Conservation (phyloP, 2,113 vertebrate genomes). For the Hyla sarda region DNA sequence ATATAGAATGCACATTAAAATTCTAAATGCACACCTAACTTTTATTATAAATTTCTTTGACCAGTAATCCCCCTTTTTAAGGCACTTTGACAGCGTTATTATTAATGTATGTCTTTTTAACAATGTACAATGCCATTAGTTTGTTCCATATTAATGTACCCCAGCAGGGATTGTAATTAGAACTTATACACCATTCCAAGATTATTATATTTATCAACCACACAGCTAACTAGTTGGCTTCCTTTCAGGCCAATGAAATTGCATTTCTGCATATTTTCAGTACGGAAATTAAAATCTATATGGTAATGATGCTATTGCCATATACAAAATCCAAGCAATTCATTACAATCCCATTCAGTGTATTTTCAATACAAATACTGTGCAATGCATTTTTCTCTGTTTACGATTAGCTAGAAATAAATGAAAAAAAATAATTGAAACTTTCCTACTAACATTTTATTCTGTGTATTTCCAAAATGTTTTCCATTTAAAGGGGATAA, state of each 20-base stretch:
- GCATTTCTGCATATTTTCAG: background rate
- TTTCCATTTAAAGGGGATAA: background rate
- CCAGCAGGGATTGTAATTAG: background rate
- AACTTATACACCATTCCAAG: background rate
- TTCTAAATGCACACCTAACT: background rate
- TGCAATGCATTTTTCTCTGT: background rate
- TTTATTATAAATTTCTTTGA: background rate
- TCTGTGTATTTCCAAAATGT: background rate
- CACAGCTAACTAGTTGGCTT: background rate
- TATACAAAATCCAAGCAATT: background rate
- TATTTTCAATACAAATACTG: background rate
- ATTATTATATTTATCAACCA: background rate
- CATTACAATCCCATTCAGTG: background rate
- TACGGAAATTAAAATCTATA: conserved; percentile 13
- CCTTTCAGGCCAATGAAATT: background rate
- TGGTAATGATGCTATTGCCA: background rate
- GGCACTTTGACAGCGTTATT: background rate
- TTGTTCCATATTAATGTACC: background rate
- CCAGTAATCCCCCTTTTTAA: background rate
- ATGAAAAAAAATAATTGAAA: background rate
- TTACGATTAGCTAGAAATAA: background rate
- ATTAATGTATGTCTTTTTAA: background rate
- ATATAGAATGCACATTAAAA: too few species aligned
- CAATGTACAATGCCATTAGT: background rate
- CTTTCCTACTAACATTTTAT: background rate